These are phyloP conservation scores for Morone chrysops DNA, from an alignment of 2,113 vertebrate genomes.

Conservation along the genomic window DNA sequence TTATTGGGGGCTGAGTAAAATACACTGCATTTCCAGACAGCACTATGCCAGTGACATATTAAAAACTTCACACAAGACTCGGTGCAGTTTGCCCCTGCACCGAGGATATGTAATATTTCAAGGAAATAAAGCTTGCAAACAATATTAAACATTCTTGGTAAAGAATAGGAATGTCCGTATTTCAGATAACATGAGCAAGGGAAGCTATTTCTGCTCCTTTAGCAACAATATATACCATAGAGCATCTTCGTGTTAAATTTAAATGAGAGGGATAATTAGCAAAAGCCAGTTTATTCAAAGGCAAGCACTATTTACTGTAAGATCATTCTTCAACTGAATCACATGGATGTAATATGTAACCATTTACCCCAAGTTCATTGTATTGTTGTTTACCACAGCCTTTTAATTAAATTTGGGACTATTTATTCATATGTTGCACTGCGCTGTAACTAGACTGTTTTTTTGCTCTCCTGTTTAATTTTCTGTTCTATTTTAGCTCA, in stretches of 20 bases:
- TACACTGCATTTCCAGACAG: constrained; percentile 83
- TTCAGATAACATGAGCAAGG: constrained; percentile 38
- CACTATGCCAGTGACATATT: constrained; percentile 81
- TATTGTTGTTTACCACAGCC: neutral
- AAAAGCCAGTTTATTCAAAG: constrained; percentile 21
- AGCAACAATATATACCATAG: constrained; percentile 15
- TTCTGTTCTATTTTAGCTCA: neutral
- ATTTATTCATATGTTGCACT: neutral
- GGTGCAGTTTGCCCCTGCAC: constrained; percentile 37
- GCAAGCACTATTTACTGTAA: neutral
- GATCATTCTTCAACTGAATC: constrained; percentile 21
- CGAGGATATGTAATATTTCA: constrained; percentile 68
- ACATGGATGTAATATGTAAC: neutral
- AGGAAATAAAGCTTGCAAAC: constrained; percentile 64
- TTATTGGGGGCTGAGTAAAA: constrained; percentile 85
- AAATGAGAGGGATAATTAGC: constrained; percentile 32
- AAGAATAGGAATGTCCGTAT: constrained; percentile 53
- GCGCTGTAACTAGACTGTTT: neutral
- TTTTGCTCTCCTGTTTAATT: neutral
- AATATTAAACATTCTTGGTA: constrained; percentile 54
- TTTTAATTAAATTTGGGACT: neutral
- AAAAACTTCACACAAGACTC: constrained; percentile 75
- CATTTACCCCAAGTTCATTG: constrained; percentile 1
- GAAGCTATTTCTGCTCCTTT: constrained; percentile 22
- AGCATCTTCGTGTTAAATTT: neutral